These are phyloP conservation scores for Galeopterus variegatus DNA, from an alignment of 2,113 vertebrate genomes.

Conservation along the genomic window DNA sequence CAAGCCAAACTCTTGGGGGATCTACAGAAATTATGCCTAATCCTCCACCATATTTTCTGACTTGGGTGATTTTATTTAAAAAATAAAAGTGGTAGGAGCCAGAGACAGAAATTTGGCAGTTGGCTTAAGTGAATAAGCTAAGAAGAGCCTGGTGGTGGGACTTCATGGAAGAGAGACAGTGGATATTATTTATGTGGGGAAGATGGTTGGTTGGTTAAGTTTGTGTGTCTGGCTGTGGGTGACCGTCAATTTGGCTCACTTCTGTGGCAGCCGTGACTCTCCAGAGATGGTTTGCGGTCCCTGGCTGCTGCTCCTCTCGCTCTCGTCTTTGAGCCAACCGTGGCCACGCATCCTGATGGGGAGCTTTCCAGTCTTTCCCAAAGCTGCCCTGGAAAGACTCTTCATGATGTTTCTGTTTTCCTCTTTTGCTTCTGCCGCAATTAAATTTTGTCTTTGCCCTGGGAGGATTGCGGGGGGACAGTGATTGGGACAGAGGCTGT, in stretches of 20 bases:
- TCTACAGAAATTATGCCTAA: background rate
- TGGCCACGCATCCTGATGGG: fast-evolving
- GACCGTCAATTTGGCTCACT: background rate
- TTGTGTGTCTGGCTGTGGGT: background rate
- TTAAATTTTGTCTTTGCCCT: no score
- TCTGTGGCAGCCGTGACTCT: background rate
- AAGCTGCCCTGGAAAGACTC: background rate
- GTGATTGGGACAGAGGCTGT: fast-evolving
- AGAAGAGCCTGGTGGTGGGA: background rate
- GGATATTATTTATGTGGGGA: background rate
- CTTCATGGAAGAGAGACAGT: background rate
- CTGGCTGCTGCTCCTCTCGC: no score
- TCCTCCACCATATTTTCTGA: background rate
- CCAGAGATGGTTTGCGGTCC: no score
- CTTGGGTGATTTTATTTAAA: background rate
- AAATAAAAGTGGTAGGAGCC: background rate
- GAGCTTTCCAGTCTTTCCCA: background rate
- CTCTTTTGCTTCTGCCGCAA: background rate
- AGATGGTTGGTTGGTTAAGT: background rate
- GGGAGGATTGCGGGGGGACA: no score
- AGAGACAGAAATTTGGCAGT: background rate
- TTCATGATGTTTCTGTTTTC: fast-evolving
- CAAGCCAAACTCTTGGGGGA: no score
- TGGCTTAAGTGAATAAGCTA: background rate
- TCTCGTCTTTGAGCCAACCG: fast-evolving